phyloP scores from a whole-genome alignment of 2,888 invertebrate genomes.

The Oscheius sp. region DNA sequence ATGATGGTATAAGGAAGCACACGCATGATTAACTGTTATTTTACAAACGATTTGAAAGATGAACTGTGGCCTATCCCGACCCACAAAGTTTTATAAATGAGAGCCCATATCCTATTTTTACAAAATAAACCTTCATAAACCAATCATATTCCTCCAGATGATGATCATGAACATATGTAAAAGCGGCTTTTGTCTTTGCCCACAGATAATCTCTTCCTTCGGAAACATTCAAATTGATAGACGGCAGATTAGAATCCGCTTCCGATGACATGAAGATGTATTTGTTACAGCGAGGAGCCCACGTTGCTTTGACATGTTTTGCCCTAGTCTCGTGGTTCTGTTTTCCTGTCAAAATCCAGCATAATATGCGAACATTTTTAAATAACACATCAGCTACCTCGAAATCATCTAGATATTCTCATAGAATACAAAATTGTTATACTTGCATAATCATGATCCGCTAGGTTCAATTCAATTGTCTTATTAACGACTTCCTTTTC shows the following conservation, averaged over 20 bases:
- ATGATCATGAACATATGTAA: conserved; percentile 72
- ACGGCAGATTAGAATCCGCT: conserved; percentile 79
- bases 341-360: conserved; percentile 97
- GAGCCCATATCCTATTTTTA: no score
- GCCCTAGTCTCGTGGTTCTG: conserved; percentile 88
- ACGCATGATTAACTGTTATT: no score
- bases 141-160: conserved; percentile 73
- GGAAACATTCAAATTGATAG: conserved; percentile 83
- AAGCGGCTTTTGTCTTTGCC: conserved; percentile 94
- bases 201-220: conserved; percentile 88
- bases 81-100: no score
- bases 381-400: conserved; percentile 71
- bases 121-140: conserved; percentile 93
- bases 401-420: conserved; percentile 76
- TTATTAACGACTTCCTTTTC: conserved; percentile 62
- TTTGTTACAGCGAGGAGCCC: conserved; percentile 76
- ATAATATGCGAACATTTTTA: conserved; percentile 84
- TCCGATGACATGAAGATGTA: conserved; percentile 75
- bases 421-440: no score
- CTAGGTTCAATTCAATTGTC: conserved; percentile 63
- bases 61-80: no score
- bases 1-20: no score
- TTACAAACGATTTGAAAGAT: no score
- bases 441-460: conserved; percentile 59
- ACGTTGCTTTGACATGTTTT: conserved; percentile 81